A percentile compares a stretch with the other conserved stretches of the same genome.
phyloP scores from a whole-genome alignment of 2,797 vertebrate genomes.

The Myripristis murdjan region DNA sequence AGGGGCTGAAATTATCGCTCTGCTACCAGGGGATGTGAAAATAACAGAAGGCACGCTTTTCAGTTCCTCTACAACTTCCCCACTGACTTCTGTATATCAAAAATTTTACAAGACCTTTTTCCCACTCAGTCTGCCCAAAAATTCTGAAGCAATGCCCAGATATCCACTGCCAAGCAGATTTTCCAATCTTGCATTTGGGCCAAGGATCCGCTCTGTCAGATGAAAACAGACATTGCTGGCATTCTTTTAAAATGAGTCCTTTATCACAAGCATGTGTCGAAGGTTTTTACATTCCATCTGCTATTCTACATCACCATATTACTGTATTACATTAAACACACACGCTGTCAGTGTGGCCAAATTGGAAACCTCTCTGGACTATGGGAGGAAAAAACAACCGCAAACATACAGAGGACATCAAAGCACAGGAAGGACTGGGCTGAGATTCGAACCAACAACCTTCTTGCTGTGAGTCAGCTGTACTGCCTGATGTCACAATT shows the following conservation, averaged over 20 bases:
- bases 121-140: neutral
- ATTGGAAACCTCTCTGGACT: no score
- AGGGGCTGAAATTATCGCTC: neutral
- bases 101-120: conserved; percentile 35
- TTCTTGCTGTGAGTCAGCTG: no score
- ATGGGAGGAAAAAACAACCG: no score
- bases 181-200: conserved; percentile 3
- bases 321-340: no score
- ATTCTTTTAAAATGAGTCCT: neutral
- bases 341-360: no score
- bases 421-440: no score
- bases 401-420: no score
- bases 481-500: no score
- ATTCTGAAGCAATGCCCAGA: conserved; percentile 12
- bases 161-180: conserved; percentile 5
- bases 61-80: conserved; percentile 61
- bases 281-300: no score
- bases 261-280: no score
- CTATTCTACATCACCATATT: no score
- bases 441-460: no score
- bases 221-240: neutral
- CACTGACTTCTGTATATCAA: conserved; percentile 20
- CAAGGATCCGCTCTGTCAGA: conserved; percentile 8
- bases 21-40: conserved; percentile 65
- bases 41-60: conserved; percentile 47